Conservation (phyloP, 1,140 invertebrate species). For the Leucophenga varia region DNA sequence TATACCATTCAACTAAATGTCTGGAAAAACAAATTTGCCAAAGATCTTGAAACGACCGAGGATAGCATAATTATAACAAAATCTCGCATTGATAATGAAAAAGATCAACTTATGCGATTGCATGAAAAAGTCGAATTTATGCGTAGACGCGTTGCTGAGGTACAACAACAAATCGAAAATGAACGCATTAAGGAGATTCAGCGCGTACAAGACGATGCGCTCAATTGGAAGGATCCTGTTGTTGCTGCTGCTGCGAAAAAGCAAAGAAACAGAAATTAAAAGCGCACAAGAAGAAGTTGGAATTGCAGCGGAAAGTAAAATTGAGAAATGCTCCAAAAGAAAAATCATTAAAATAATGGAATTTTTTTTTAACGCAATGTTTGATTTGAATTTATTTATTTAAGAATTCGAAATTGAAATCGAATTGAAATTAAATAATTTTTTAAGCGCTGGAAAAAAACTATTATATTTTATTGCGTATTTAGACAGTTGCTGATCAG, state of each 20-base stretch:
- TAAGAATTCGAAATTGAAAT: too few species aligned
- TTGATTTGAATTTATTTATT: too few species aligned
- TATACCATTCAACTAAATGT: not conserved
- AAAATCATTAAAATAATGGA: too few species aligned
- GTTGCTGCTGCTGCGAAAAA: not conserved
- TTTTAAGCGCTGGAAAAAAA: too few species aligned
- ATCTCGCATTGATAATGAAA: too few species aligned
- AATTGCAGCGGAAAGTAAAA: not conserved
- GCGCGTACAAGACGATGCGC: too few species aligned
- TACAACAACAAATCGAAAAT: not conserved
- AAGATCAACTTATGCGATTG: not conserved
- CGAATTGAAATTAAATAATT: too few species aligned
- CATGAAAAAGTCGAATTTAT: constrained; percentile 3
- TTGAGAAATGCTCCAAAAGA: too few species aligned
- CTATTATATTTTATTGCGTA: too few species aligned
- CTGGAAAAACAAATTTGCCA: not conserved
- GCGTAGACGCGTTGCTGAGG: constrained; percentile 4
- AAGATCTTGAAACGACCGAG: constrained; percentile 2
- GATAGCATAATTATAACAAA: not conserved
- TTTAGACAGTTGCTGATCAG: too few species aligned
- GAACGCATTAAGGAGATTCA: too few species aligned
- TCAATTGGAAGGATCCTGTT: not conserved
- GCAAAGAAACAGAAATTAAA: not conserved
- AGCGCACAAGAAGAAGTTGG: not conserved
- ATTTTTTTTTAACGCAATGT: too few species aligned